A percentile compares a stretch with the other conserved stretches of the same genome.
Evolutionary conservation across 2,797 vertebrate species (phyloP).

Genomic region (Parotocinclus haroldoi): DNA sequence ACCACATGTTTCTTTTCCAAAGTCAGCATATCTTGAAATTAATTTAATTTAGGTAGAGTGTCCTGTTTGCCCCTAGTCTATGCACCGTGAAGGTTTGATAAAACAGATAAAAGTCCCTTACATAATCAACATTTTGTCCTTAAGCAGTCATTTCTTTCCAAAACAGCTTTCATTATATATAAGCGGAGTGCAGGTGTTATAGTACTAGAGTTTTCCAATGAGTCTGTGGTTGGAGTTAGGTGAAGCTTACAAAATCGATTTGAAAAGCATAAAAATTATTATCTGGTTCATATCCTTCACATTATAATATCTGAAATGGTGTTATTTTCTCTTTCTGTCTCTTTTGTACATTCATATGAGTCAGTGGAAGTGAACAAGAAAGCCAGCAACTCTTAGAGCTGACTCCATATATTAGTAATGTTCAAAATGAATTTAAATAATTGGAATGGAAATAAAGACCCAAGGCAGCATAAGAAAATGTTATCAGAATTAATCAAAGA

Average conservation of each 20-base stretch:
- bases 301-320: conserved; percentile 32
- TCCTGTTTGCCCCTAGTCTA: conserved; percentile 66
- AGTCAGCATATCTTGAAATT: conserved; percentile 71
- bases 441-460: not conserved
- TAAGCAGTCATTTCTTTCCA: conserved; percentile 84
- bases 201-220: conserved; percentile 87
- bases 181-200: conserved; percentile 77
- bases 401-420: not conserved
- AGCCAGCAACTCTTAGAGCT: not conserved
- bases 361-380: conserved; percentile 6
- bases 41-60: conserved; percentile 64
- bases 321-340: conserved; percentile 3
- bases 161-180: conserved; percentile 79
- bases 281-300: conserved; percentile 82
- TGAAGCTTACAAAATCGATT: conserved; percentile 98
- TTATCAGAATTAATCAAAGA: not conserved
- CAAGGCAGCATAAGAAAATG: not conserved
- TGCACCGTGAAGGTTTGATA: conserved; percentile 73
- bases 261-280: conserved; percentile 97
- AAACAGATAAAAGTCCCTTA: conserved; percentile 85
- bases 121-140: conserved; percentile 85
- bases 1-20: conserved; percentile 64
- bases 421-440: not conserved
- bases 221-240: conserved; percentile 85
- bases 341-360: conserved; percentile 11